A percentile compares a stretch with the other conserved stretches of the same genome.
Evolutionary conservation across 2,888 invertebrate species (phyloP).

Genomic region (Chamaedrilus cognettii): DNA sequence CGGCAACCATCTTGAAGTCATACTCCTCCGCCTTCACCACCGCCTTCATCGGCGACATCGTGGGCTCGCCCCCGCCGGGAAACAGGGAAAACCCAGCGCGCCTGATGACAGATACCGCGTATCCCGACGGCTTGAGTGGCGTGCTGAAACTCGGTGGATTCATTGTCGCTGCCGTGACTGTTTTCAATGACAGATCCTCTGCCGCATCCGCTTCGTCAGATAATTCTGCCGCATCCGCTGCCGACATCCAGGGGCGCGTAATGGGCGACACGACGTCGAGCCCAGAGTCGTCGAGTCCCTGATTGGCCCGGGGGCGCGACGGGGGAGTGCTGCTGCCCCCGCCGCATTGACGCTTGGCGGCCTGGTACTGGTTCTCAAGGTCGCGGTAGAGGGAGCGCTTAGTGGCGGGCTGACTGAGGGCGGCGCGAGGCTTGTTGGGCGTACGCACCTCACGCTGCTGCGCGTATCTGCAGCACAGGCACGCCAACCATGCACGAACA

Average conservation of each 20-base stretch:
- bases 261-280: neutral
- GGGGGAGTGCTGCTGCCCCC: too few relatives aligned
- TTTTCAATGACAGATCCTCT: neutral
- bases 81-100: constrained; percentile 2
- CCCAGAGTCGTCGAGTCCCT: neutral
- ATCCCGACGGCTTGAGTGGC: neutral
- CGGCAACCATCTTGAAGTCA: neutral
- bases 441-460: constrained; percentile 13
- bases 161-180: neutral
- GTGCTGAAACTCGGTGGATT: neutral
- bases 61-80: neutral
- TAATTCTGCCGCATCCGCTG: neutral
- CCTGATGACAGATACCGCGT: constrained; percentile 4
- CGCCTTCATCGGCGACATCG: neutral
- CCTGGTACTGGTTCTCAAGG: constrained; percentile 13
- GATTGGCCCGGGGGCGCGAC: too few relatives aligned
- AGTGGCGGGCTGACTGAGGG: constrained; percentile 13
- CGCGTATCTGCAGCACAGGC: constrained; percentile 16
- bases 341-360: neutral
- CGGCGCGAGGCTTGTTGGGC: constrained; percentile 17
- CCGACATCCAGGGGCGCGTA: neutral
- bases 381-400: constrained; percentile 30
- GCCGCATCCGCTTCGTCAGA: neutral
- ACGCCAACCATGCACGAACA: too few relatives aligned
- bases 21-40: neutral